Percentiles rank a stretch among this genome's conserved stretches.
Conservation (phyloP, 2,797 vertebrate genomes). For the Allochrocebus solatus region DNA sequence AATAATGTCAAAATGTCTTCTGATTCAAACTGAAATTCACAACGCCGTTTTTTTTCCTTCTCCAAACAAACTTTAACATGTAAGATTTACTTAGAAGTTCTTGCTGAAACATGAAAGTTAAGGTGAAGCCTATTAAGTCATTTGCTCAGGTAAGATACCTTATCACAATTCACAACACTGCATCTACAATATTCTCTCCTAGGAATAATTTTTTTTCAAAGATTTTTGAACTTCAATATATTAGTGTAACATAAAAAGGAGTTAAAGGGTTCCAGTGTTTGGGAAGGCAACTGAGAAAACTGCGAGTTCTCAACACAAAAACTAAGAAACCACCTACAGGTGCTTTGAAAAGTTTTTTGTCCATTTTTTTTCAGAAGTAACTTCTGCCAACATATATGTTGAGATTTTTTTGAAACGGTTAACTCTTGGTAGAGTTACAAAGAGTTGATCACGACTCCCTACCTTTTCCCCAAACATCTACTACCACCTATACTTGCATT, state of each 20-base stretch:
- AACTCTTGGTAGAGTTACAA: background rate
- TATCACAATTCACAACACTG: background rate
- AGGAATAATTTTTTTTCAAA: background rate
- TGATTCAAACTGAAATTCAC: constrained; percentile 27
- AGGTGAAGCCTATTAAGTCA: background rate
- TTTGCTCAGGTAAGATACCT: constrained; percentile 38
- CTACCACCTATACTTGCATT: background rate
- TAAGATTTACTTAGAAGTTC: constrained; percentile 15
- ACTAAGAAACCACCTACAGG: background rate
- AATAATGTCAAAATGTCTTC: constrained; percentile 66
- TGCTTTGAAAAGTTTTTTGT: background rate
- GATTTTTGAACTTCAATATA: background rate
- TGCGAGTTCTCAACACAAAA: background rate
- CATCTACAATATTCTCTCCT: background rate
- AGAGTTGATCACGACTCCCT: background rate
- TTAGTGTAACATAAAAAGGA: background rate
- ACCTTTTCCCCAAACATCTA: background rate
- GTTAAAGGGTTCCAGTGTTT: background rate
- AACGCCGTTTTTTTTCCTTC: background rate
- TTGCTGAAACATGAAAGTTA: constrained; percentile 41
- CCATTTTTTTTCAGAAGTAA: background rate
- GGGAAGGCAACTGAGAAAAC: background rate
- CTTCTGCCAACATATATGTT: background rate
- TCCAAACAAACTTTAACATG: background rate
- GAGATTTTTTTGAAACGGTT: background rate